phyloP scores from a whole-genome alignment of 2,888 invertebrate genomes.

The Sericinus montela region DNA sequence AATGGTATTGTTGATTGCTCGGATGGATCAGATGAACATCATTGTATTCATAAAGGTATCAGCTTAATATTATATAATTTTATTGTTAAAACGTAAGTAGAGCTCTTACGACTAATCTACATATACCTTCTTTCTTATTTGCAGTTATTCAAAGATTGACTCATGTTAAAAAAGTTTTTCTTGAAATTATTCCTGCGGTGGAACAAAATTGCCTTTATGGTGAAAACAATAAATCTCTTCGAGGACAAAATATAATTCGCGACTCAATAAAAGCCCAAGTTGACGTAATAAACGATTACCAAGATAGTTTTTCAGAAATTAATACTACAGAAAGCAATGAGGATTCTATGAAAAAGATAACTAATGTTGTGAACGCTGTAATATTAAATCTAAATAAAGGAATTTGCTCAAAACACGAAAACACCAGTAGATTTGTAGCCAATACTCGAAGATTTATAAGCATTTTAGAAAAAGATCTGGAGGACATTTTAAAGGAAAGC shows the following conservation, averaged over 20 bases:
- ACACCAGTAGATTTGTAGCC: conserved; percentile 1
- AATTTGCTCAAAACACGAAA: conserved; percentile 8
- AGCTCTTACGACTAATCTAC: no score
- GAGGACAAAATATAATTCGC: conserved; percentile 1
- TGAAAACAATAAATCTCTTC: conserved; percentile 4
- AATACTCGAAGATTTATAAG: conserved; percentile 8
- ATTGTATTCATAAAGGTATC: conserved; percentile 48
- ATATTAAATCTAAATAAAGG: conserved; percentile 11
- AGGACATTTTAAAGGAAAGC: conserved; percentile 10
- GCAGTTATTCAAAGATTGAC: conserved; percentile 5
- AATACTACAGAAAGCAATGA: not conserved
- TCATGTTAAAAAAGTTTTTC: conserved; percentile 2
- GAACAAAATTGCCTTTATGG: conserved; percentile 10
- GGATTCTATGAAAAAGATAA: conserved; percentile 1
- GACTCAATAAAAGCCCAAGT: conserved; percentile 15
- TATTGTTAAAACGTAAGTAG: no score
- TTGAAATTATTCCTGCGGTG: conserved; percentile 6
- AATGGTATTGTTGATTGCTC: conserved; percentile 47
- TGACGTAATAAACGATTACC: conserved; percentile 2
- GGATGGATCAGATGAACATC: conserved; percentile 49
- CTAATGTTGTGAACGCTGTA: conserved; percentile 6
- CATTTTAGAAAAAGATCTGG: conserved; percentile 10
- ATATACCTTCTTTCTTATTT: not conserved
- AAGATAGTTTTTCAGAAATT: not conserved
- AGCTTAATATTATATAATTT: no score